These are phyloP conservation scores for Odontophorus gujanensis DNA, from an alignment of 2,113 vertebrate species.

Conservation along the genomic window DNA sequence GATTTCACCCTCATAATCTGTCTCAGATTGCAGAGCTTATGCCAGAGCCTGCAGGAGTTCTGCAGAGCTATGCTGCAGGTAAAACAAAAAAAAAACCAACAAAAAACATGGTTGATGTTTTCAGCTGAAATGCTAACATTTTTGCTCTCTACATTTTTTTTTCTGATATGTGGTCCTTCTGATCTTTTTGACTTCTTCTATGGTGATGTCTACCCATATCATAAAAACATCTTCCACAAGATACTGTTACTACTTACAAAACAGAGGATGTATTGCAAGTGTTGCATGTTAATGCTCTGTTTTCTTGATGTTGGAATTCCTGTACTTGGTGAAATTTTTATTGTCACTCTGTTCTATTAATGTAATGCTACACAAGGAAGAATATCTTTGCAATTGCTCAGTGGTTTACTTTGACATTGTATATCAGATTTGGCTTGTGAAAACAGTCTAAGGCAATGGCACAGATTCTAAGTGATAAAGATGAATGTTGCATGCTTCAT, in stretches of 20 bases:
- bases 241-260: background rate
- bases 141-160: background rate
- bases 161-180: background rate
- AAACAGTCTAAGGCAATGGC: background rate
- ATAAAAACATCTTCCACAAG: background rate
- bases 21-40: background rate
- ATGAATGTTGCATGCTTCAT: background rate
- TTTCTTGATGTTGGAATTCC: background rate
- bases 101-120: background rate
- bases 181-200: background rate
- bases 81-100: background rate
- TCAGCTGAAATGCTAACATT: background rate
- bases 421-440: background rate
- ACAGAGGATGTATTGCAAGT: background rate
- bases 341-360: background rate
- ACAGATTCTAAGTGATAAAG: constrained; percentile 18
- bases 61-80: background rate
- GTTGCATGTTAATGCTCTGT: background rate
- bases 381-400: background rate
- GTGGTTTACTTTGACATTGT: background rate
- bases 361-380: background rate
- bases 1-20: background rate
- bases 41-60: background rate
- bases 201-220: background rate
- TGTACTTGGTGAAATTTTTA: background rate